These are phyloP conservation scores for Pseudomyrmex pallidus DNA, from an alignment of 1,140 invertebrate species.

Conservation along the genomic window DNA sequence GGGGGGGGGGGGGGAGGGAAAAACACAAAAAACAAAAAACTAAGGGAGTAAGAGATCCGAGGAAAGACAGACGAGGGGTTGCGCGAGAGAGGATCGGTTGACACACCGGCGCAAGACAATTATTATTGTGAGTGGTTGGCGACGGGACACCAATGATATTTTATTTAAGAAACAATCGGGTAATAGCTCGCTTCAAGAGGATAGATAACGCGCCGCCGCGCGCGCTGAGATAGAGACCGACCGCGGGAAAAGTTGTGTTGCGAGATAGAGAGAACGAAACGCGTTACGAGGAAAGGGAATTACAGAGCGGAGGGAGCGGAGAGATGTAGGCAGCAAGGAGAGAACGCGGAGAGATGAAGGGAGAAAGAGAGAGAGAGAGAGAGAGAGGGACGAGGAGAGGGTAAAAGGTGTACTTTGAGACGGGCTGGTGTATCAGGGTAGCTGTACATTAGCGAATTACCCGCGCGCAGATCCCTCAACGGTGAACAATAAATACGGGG, in stretches of 20 bases:
- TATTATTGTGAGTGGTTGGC: conserved; percentile 83
- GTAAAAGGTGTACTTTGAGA: conserved; percentile 65
- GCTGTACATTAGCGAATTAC: conserved; percentile 82
- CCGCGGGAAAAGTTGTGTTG: too few species aligned
- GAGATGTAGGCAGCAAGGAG: not conserved
- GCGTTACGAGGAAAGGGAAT: conserved; percentile 51
- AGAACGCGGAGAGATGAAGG: conserved; percentile 27
- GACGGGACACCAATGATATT: conserved; percentile 79
- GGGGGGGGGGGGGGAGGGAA: too few species aligned
- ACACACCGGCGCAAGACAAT: conserved; percentile 79
- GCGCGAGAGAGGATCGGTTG: conserved; percentile 66
- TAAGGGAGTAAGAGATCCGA: not conserved
- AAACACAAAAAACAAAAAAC: not conserved
- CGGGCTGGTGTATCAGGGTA: conserved; percentile 52
- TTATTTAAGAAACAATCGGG: conserved; percentile 84
- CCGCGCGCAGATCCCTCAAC: conserved; percentile 32
- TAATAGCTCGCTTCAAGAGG: conserved; percentile 81
- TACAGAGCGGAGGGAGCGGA: not conserved
- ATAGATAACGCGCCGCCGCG: conserved; percentile 74
- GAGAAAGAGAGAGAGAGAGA: conserved; percentile 58
- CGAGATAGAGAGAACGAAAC: not conserved
- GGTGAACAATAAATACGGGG: conserved; percentile 30
- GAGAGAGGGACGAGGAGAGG: conserved; percentile 64
- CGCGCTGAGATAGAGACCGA: conserved; percentile 17
- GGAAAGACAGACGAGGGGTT: conserved; percentile 49